These are phyloP conservation scores for Myiozetetes cayanensis DNA, from an alignment of 2,113 vertebrate genomes.

Conservation along the genomic window DNA sequence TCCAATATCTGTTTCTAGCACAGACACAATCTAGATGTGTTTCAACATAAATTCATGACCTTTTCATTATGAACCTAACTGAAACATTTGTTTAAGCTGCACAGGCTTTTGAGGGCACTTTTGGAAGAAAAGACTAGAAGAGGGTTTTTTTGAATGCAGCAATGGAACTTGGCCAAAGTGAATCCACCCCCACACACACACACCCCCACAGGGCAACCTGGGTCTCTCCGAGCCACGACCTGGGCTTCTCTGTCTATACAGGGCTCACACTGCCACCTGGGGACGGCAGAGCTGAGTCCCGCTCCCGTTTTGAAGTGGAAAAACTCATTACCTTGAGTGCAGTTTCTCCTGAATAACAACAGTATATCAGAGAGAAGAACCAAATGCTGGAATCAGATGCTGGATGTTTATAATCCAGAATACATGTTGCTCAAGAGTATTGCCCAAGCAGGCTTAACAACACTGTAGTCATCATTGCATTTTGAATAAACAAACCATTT, in stretches of 20 bases:
- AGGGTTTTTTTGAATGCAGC: background rate
- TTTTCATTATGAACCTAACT: background rate
- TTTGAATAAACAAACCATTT: background rate
- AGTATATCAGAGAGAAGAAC: background rate
- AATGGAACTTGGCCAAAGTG: background rate
- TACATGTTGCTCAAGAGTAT: background rate
- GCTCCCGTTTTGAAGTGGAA: rapidly evolving
- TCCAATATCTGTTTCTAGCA: background rate
- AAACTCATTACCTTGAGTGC: background rate
- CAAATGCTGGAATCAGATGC: background rate
- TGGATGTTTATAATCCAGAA: background rate
- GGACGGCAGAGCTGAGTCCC: background rate
- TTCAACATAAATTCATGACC: background rate
- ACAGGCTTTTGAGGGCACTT: background rate
- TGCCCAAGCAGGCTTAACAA: background rate
- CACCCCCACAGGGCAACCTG: background rate
- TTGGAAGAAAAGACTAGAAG: background rate
- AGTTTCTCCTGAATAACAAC: background rate
- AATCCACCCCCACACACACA: rapidly evolving
- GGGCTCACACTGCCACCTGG: background rate
- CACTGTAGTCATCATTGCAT: background rate
- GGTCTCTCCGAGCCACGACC: rapidly evolving
- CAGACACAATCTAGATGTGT: background rate
- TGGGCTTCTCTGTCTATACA: too few relatives aligned
- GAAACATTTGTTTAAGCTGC: background rate